Base-by-base conservation (phyloP, 2,797 vertebrate species). In the Lepilemur ruficaudatus region DNA sequence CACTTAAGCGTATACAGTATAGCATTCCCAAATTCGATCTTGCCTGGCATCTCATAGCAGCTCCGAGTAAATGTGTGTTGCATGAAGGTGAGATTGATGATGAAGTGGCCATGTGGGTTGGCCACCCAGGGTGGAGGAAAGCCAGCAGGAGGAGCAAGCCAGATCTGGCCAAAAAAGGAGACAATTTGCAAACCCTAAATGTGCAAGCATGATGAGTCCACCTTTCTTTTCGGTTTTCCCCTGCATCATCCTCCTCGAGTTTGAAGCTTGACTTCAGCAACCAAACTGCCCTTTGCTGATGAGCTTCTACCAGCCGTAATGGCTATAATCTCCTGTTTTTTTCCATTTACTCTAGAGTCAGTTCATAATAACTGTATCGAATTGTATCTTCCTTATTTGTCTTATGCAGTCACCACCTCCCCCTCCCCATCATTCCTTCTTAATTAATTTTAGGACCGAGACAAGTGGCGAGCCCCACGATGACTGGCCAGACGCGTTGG, bases 381-480 rank as follows among this genome's bases (percentile, higher is more conserved):
- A 97, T 95, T 97, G 97, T 96, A 95, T 97, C 96, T 97, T 97
- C 95, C 95, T 97, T 97, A 97, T 97, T 97, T 92, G 97, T 97
- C 94, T 97, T 96, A 97, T 93, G 96, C 96, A 84, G 78, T 94
- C 78, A 57, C 32, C 70, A 59, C 89, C 95, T 96, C 76, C 89
- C 94, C 88, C 94, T 95, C 41, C 23, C 17, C 17, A 14, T 88
- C 75, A 96, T 70, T 82, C 89, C 50, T 28, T 52, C 65, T 97
- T 98, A 98, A 98, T 98, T 98, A 97, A 97, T 97, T 98, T 95
- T 89, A 95, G 91, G 97, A 98, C 97, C 94, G 81, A 97, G 96
- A 98, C 92, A 97, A 97, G 89, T 65, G 95, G 79, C 89, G 97
- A 84, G 85, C 95, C 96, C 23, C 92, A 61, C 0, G 57, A 93